phyloP scores from a whole-genome alignment of 2,113 vertebrate genomes.

The Nesogale talazaci region DNA sequence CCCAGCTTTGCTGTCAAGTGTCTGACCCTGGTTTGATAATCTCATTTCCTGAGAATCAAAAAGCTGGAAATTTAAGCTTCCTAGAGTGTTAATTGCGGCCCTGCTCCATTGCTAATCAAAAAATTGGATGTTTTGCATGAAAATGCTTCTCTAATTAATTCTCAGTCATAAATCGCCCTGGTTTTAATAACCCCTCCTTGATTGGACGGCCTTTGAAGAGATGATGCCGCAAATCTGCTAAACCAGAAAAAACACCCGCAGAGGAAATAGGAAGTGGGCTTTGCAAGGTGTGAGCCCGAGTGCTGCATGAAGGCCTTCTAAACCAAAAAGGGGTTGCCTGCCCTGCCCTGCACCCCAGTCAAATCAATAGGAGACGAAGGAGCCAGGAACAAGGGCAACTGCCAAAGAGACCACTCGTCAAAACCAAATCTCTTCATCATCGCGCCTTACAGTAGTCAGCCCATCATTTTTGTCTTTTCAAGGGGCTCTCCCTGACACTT shows the following conservation, averaged over 20 bases:
- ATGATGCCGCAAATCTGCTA: conserved; percentile 84
- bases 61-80: conserved; percentile 89
- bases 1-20: conserved; percentile 85
- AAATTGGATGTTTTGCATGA: conserved; percentile 93
- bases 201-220: conserved; percentile 91
- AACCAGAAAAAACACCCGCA: conserved; percentile 80
- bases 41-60: conserved; percentile 90
- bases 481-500: conserved; percentile 39
- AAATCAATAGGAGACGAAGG: conserved; percentile 31
- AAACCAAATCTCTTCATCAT: conserved; percentile 9
- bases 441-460: background rate
- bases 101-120: conserved; percentile 91
- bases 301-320: conserved; percentile 75
- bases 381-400: conserved; percentile 62
- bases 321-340: conserved; percentile 56
- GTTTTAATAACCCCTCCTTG: conserved; percentile 91
- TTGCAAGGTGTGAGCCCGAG: conserved; percentile 79
- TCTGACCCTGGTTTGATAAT: conserved; percentile 90
- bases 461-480: background rate
- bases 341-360: conserved; percentile 20
- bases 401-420: background rate
- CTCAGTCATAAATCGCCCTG: conserved; percentile 88
- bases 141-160: conserved; percentile 93
- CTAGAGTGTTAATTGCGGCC: conserved; percentile 90
- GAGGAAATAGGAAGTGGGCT: conserved; percentile 85